These are phyloP conservation scores for Bombus impatiens DNA, from an alignment of 1,140 invertebrate species.

Conservation along the genomic window DNA sequence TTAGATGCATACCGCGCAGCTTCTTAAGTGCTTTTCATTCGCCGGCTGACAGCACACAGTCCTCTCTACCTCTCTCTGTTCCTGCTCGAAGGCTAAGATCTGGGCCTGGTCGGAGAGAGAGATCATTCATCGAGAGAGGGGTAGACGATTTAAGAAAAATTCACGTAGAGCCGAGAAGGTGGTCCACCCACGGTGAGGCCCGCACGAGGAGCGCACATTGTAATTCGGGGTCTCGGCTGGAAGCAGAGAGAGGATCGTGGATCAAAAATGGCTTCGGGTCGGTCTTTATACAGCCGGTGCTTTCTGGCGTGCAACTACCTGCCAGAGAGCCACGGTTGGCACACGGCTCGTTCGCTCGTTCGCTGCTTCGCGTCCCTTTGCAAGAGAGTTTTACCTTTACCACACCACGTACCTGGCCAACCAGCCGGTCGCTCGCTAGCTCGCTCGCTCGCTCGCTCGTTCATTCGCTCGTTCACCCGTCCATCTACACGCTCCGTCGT, in stretches of 20 bases:
- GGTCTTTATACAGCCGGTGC: constrained; percentile 17
- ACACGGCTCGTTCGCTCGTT: constrained; percentile 1
- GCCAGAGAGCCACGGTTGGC: constrained; percentile 2
- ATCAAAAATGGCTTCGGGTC: constrained; percentile 49
- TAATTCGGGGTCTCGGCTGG: constrained; percentile 30
- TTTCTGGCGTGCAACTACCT: constrained; percentile 44
- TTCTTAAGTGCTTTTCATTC: constrained; percentile 39
- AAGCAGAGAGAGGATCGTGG: constrained; percentile 28
- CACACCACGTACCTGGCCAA: constrained; percentile 14
- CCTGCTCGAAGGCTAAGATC: neutral
- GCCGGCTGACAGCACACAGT: neutral
- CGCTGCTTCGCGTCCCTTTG: constrained; percentile 29
- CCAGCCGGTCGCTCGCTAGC: constrained; percentile 10
- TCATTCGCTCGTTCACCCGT: constrained; percentile 14
- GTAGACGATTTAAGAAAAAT: constrained; percentile 42
- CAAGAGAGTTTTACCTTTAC: constrained; percentile 21
- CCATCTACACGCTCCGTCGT: constrained; percentile 21
- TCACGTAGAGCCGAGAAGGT: constrained; percentile 4
- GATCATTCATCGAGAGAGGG: constrained; percentile 14
- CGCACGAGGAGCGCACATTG: constrained; percentile 23
- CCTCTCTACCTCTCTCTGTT: neutral
- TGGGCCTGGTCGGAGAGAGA: neutral
- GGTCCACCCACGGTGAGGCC: constrained; percentile 33
- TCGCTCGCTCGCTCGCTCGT: neutral
- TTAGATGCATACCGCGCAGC: constrained; percentile 2